phyloP scores from a whole-genome alignment of 2,797 vertebrate species.

The Tauraco hartlaubi region DNA sequence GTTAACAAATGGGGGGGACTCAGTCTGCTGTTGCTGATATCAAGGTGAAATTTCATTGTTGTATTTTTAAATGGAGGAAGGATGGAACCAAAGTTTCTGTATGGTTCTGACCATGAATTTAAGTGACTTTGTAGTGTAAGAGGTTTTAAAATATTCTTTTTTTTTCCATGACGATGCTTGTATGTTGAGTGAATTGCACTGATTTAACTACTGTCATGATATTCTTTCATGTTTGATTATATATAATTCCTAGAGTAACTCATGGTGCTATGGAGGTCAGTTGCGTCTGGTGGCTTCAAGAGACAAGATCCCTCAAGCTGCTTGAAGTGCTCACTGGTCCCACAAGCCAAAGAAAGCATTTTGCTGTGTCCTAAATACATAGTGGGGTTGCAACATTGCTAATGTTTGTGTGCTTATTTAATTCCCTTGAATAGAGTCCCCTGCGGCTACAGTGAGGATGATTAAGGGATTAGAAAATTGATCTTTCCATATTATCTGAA shows the following conservation, averaged over 20 bases:
- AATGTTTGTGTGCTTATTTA: not conserved
- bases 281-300: not conserved
- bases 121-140: not conserved
- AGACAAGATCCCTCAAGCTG: not conserved
- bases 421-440: not conserved
- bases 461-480: not conserved
- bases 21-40: not conserved
- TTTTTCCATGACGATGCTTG: not conserved
- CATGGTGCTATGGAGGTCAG: fast-evolving
- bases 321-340: fast-evolving
- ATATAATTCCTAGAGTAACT: not conserved
- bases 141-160: not conserved
- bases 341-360: not conserved
- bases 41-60: not conserved
- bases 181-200: not conserved
- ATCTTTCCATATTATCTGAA: not conserved
- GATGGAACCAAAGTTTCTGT: not conserved
- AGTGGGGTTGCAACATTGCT: not conserved
- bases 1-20: not conserved
- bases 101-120: not conserved
- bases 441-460: not conserved
- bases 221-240: not conserved
- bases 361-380: not conserved
- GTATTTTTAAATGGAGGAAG: not conserved
- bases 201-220: fast-evolving